These are phyloP conservation scores for Dysmachus trigonus DNA, from an alignment of 2,888 invertebrate species.

Conservation along the genomic window DNA sequence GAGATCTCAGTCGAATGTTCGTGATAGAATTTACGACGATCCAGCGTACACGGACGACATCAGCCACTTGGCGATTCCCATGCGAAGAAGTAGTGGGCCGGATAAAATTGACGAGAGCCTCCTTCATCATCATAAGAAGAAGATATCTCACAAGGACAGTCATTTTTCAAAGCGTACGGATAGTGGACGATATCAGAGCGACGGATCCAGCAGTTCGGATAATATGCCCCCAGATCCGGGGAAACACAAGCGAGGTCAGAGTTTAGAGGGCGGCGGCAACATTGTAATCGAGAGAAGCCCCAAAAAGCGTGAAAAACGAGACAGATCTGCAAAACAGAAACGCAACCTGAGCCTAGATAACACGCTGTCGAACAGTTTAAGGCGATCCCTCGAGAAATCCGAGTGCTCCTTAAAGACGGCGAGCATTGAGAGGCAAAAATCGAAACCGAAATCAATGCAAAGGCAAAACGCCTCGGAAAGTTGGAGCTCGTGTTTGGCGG, in stretches of 20 bases:
- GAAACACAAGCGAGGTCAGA: slow-evolving; percentile 57
- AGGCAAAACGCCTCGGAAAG: slow-evolving; percentile 50
- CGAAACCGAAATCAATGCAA: slow-evolving; percentile 50
- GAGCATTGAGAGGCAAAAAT: slow-evolving; percentile 48
- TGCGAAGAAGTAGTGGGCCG: slow-evolving; percentile 58
- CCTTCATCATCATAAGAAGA: slow-evolving; percentile 28
- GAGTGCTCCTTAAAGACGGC: slow-evolving; percentile 47
- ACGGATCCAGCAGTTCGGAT: slow-evolving; percentile 58
- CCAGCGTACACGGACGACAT: slow-evolving; percentile 65
- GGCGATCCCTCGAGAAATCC: slow-evolving; percentile 50
- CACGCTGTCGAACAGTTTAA: slow-evolving; percentile 47
- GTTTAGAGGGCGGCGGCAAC: slow-evolving; percentile 58
- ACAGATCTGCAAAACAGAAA: slow-evolving; percentile 60
- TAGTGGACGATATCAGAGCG: slow-evolving; percentile 51
- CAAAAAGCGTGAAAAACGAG: slow-evolving; percentile 54
- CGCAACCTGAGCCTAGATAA: slow-evolving; percentile 60
- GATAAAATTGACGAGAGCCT: slow-evolving; percentile 51
- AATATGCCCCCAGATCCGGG: slow-evolving; percentile 51
- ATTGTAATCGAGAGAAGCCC: slow-evolving; percentile 50
- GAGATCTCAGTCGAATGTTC: slow-evolving; percentile 60
- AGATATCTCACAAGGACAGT: slow-evolving; percentile 8
- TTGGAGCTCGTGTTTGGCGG: slow-evolving; percentile 50
- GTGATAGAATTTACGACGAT: slow-evolving; percentile 63
- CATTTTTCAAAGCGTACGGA: slow-evolving; percentile 20
- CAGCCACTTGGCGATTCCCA: slow-evolving; percentile 62